Evolutionary conservation across 2,888 invertebrate genomes (phyloP), one percentile per base, ranked within the genome.

Genomic region (Micoletzkya japonica): DNA sequence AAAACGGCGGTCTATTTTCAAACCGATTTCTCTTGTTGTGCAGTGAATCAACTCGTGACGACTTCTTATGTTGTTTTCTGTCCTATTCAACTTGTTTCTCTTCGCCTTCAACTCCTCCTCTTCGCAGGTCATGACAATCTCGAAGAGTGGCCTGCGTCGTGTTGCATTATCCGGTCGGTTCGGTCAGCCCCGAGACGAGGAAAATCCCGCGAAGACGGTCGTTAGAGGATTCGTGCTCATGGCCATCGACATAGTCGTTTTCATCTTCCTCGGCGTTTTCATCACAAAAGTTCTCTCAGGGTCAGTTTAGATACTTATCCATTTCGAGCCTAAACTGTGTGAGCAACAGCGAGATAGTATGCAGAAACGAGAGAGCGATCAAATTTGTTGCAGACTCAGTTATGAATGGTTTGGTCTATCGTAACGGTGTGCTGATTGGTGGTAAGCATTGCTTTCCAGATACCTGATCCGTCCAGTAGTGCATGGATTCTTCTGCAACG

Each of bases 401-500:
- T n/a, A n/a, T n/a, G n/a, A n/a, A 56, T 56, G 56, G n/a, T 56
- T 17, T 56, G 56, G 26, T 7, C 24, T 56, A 56, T 24, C n/a
- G n/a, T 26, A 17, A 24, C n/a, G 56, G 14, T 44, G n/a, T n/a
- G n/a, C n/a, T n/a, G n/a, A n/a, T n/a, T n/a, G n/a, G n/a, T n/a
- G n/a, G n/a, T 10, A 26, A 54, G 7, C 7, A 26, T 10, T 17
- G 14, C n/a, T 24, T 64, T 72, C 24, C 32, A 79, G 79, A 50
- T 73, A 73, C 34, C 74, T 77, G 44, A 74, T 81, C 10, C 67
- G 74, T 24, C 81, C 82, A 1, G 72, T 70, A 26, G 75, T 78
- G 58, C 84, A 95, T 74, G 95, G 96, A 44, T 95, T 95, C 89
- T 94, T 92, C 88, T 96, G 96, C 88, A 91, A 93, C 86, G 97